phyloP scores from a whole-genome alignment of 2,888 invertebrate species.

The Amorpha juglandis region DNA sequence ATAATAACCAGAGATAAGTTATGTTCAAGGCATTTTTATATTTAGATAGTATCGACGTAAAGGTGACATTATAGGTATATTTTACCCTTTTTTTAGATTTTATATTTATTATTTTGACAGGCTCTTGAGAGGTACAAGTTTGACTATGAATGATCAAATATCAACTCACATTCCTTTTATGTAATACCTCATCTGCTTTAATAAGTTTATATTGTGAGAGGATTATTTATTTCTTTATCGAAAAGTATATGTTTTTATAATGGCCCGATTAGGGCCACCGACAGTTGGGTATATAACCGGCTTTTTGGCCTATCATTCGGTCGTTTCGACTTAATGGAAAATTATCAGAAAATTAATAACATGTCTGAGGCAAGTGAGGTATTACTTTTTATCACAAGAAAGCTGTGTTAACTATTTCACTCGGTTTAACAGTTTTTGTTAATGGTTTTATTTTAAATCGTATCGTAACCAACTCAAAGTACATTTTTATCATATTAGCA shows the following conservation, averaged over 20 bases:
- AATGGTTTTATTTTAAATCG: constrained; percentile 19
- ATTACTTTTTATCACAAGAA: constrained; percentile 4
- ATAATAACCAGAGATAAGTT: constrained; percentile 7
- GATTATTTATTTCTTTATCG: too few species aligned
- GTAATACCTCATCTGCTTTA: constrained; percentile 2
- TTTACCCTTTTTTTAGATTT: constrained; percentile 22
- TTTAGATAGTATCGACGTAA: constrained; percentile 7
- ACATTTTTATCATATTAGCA: constrained; percentile 61
- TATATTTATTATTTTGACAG: constrained; percentile 22
- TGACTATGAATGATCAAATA: constrained; percentile 18
- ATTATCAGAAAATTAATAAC: not conserved
- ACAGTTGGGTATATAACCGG: too few species aligned
- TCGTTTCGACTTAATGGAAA: too few species aligned
- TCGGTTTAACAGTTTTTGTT: constrained; percentile 11
- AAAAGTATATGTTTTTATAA: too few species aligned
- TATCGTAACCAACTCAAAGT: constrained; percentile 49
- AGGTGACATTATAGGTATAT: constrained; percentile 19
- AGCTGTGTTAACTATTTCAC: constrained; percentile 9
- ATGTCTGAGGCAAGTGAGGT: not conserved
- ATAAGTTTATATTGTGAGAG: not conserved
- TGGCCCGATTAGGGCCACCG: too few species aligned
- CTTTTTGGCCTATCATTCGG: too few species aligned
- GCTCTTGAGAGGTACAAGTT: constrained; percentile 13
- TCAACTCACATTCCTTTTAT: constrained; percentile 13
- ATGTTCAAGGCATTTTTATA: constrained; percentile 13